Evolutionary conservation across 2,888 invertebrate species (phyloP).

Genomic region (Antheraea yamamai): DNA sequence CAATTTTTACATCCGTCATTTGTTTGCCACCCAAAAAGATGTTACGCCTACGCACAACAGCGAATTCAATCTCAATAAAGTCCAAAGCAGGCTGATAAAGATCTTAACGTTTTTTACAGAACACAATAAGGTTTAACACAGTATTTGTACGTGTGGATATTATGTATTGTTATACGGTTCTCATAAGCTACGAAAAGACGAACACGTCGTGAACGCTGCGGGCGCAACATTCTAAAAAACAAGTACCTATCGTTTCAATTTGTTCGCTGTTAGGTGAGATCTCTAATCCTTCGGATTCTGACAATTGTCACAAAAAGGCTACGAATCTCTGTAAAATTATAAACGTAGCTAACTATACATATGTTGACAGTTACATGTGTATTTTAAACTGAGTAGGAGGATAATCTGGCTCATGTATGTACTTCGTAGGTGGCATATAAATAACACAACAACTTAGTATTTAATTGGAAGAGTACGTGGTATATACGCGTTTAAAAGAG

Average conservation of each 20-base stretch:
- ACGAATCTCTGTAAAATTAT: conserved; percentile 6
- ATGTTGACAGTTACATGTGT: not conserved
- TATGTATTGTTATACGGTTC: conserved; percentile 54
- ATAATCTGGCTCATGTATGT: conserved; percentile 12
- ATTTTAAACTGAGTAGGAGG: conserved; percentile 3
- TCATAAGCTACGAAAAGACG: conserved; percentile 71
- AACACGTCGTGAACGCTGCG: conserved; percentile 58
- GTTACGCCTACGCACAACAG: conserved; percentile 10
- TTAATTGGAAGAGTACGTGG: not conserved
- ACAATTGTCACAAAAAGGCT: conserved; percentile 29
- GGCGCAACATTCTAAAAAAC: conserved; percentile 63
- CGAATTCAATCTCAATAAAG: not conserved
- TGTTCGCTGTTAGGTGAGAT: conserved; percentile 64
- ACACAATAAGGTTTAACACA: conserved; percentile 1
- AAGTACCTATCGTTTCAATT: conserved; percentile 60
- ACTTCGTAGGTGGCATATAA: conserved; percentile 15
- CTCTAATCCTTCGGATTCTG: conserved; percentile 60
- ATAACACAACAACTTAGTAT: not conserved
- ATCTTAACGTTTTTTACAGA: conserved; percentile 13
- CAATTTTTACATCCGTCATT: not conserved
- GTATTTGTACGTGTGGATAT: conserved; percentile 36
- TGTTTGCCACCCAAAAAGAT: not conserved
- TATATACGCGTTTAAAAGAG: not conserved
- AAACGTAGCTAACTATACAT: not conserved
- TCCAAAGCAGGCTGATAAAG: conserved; percentile 13